Base-by-base conservation (phyloP, 2,888 invertebrate genomes). In the Hypomecis atomaria region DNA sequence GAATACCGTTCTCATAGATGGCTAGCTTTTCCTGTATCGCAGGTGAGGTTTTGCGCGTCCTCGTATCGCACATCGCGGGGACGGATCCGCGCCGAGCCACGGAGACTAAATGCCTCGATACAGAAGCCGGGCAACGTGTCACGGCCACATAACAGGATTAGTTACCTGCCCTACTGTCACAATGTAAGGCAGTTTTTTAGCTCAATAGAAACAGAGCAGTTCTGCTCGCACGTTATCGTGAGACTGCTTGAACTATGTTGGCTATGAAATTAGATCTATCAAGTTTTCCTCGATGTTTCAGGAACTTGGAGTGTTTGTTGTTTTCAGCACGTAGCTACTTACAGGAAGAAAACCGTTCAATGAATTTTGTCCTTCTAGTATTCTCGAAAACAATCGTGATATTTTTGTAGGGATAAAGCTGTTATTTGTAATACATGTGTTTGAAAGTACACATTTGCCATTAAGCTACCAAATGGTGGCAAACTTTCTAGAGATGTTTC, bases 71-170 rank as follows among this genome's bases (percentile, higher is more conserved):
- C 92, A 90, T 92, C 75, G 88, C 83, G 83, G 78, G 79, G 84
- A 85, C 85, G 86, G 85, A 85, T 86, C 81, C 85, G 80, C 79
- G 75, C 72, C 78, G 83, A 83, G 79, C 78, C 70, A 66, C 80
- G 72, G 75, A 76, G 81, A 86, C 82, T 85, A 83, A 86, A 87
- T 85, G 85, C 83, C 83, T 84, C 82, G 70, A 79, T 76, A 81
- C 81, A 86, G 89, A 90, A 90, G 89, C 90, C 90, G 88, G 87
- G 84, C 87, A 90, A 82, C 87, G 82, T 91, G 92, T 92, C 92
- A 92, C 86, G 92, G 92, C 85, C 92, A 90, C 84, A 90, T 92
- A 92, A 92, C 91, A 89, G 92, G 92, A 92, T 92, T 92, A 85
- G 60, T 61, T 61, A 71, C 90, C 87, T 88, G 90, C 84, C 88